Evolutionary conservation across 2,888 invertebrate genomes (phyloP), one percentile per base, ranked within the genome.

Genomic region (Phengaris alcon): DNA sequence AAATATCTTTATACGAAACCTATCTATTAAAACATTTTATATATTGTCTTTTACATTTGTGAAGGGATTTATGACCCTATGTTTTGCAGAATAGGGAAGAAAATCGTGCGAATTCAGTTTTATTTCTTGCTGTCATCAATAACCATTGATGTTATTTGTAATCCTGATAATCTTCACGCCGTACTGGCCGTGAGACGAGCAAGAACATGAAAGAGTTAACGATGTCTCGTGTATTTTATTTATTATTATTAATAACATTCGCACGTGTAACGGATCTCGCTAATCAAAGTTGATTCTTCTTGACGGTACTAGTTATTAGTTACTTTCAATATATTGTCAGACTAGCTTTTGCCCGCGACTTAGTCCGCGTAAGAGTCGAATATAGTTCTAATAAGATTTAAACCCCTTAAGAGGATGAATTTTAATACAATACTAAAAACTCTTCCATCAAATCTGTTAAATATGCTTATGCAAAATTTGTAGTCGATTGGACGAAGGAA

Each of bases 151-250:
- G 72, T 72, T 72, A 52, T 48, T 51, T 72, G 22, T 52, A 52
- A 54, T 35, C 72, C 51, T 72, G 72, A 72, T 72, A 72, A 72
- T 72, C 51, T 72, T 72, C 72, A 72, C 72, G 72, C 72, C 72
- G 54, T 54, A 7, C 13, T 72, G 72, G 52, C 54, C 52, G 54
- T 52, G 72, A 72, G 72, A 72, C 54, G 72, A 52, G 72, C 72
- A 52, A 52, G 72, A 35, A 72, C 72, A 54, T 72, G 72, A 72
- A 72, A 72, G 72, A 72, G 72, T 72, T 72, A 72, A 72, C 52
- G 72, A 72, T 72, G 72, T 72, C 72, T 52, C 72, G 52, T 72
- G 72, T 72, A 70, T 70, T 70, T 64, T 70, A 70, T 70, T 64
- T 70, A 70, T 72, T 72, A 72, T 72, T 72, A 72, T 72, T 72